phyloP scores from a whole-genome alignment of 2,797 vertebrate genomes.

The Sitta carolinensis region DNA sequence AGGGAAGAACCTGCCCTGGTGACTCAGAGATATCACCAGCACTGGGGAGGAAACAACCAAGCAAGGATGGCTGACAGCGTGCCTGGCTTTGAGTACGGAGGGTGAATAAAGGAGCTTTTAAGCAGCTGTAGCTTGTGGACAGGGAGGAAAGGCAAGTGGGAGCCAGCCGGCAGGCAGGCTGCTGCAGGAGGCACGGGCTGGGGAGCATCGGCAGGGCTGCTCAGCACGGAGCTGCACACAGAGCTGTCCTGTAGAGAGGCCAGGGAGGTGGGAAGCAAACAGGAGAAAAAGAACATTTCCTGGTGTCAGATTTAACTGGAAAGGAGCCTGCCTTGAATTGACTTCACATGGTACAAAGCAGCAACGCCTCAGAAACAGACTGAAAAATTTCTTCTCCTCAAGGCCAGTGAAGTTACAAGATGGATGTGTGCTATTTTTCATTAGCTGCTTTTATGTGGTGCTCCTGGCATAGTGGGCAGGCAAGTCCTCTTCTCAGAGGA shows the following conservation, averaged over 20 bases:
- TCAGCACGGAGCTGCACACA: not conserved
- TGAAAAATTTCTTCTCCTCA: slow-evolving; percentile 11
- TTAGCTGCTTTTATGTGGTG: not conserved
- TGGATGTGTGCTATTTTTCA: not conserved
- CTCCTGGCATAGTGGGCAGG: not conserved
- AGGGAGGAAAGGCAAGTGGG: not conserved
- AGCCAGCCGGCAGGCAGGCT: not conserved
- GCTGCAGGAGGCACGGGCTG: not conserved
- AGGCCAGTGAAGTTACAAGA: slow-evolving; percentile 22
- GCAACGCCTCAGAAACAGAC: not conserved
- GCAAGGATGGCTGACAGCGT: not conserved
- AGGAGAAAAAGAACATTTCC: slow-evolving; percentile 66
- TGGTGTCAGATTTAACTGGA: slow-evolving; percentile 69
- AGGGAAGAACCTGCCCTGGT: not conserved
- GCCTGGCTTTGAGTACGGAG: not conserved
- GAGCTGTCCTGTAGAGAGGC: slow-evolving; percentile 23
- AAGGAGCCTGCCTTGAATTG: slow-evolving; percentile 64
- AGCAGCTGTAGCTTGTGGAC: not conserved
- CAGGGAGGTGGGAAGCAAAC: not conserved
- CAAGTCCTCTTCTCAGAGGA: not conserved
- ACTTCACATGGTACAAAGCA: slow-evolving; percentile 61
- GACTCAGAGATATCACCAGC: not conserved
- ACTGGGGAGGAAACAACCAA: accelerated
- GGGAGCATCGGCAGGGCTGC: slow-evolving; percentile 6
- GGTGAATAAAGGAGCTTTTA: not conserved